A percentile compares a stretch with the other conserved stretches of the same genome.
phyloP scores from a whole-genome alignment of 2,888 invertebrate species.

The Eristalis tenax region DNA sequence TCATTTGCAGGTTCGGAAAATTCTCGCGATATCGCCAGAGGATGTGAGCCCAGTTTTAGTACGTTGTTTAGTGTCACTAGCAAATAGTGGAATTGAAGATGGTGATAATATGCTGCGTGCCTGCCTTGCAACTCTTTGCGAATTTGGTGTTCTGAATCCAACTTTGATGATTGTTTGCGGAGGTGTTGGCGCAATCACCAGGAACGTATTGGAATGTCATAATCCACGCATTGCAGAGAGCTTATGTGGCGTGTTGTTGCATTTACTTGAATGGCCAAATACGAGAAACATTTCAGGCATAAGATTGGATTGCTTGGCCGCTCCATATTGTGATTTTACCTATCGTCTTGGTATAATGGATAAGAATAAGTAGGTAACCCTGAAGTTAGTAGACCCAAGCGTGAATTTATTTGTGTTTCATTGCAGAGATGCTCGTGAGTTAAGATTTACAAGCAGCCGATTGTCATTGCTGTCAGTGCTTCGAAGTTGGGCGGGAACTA shows the following conservation, averaged over 20 bases:
- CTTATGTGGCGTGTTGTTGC: slow-evolving; percentile 92
- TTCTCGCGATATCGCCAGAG: slow-evolving; percentile 85
- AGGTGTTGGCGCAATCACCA: slow-evolving; percentile 90
- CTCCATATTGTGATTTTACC: slow-evolving; percentile 97
- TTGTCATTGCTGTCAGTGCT: slow-evolving; percentile 91
- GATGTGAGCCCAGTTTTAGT: slow-evolving; percentile 89
- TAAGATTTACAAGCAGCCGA: slow-evolving; percentile 92
- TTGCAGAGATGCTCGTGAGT: slow-evolving; percentile 88
- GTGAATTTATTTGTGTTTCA: slow-evolving; percentile 5
- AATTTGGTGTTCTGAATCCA: slow-evolving; percentile 93
- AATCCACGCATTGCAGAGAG: slow-evolving; percentile 95
- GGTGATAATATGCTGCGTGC: slow-evolving; percentile 92
- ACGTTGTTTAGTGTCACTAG: slow-evolving; percentile 91
- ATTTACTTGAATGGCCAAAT: slow-evolving; percentile 91
- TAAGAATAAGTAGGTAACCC: slow-evolving; percentile 84
- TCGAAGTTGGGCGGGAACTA: slow-evolving; percentile 95
- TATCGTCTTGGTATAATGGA: slow-evolving; percentile 88
- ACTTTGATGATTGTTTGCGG: slow-evolving; percentile 90
- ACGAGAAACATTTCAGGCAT: slow-evolving; percentile 89
- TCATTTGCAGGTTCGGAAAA: slow-evolving; percentile 81
- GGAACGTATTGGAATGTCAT: slow-evolving; percentile 92
- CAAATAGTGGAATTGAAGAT: slow-evolving; percentile 87
- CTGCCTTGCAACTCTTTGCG: slow-evolving; percentile 93
- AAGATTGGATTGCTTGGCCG: slow-evolving; percentile 92
- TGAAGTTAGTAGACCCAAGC: not conserved